Evolutionary conservation across 2,113 vertebrate genomes (phyloP).

Genomic region (Merops nubicus): DNA sequence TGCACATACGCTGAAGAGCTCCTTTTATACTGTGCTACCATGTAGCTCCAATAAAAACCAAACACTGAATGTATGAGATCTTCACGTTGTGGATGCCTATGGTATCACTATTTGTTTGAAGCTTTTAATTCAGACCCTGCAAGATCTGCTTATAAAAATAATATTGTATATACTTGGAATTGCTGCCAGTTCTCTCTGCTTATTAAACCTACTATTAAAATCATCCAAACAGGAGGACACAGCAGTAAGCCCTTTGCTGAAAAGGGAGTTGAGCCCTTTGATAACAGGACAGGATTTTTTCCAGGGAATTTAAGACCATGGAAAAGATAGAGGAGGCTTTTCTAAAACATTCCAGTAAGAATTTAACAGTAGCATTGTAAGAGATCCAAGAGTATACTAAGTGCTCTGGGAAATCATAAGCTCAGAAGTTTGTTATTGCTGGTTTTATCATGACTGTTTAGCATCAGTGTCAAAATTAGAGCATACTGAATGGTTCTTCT

Average conservation of each 20-base stretch:
- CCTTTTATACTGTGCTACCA: neutral
- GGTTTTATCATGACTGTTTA: neutral
- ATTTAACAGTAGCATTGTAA: neutral
- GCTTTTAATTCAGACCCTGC: neutral
- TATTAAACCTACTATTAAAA: neutral
- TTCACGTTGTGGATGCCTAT: neutral
- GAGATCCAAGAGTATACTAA: neutral
- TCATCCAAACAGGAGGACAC: neutral
- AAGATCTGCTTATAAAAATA: neutral
- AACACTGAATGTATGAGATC: neutral
- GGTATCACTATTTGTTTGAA: neutral
- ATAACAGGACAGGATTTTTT: neutral
- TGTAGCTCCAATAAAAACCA: neutral
- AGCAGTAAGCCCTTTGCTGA: neutral
- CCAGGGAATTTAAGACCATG: neutral
- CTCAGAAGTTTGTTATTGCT: neutral
- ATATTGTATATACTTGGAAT: neutral
- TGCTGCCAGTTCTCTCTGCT: neutral
- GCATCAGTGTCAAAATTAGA: neutral
- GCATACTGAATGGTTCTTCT: neutral
- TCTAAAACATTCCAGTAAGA: neutral
- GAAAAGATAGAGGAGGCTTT: neutral
- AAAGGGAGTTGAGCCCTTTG: neutral
- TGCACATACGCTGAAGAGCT: neutral
- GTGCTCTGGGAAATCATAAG: neutral